Percentiles rank a stretch among this genome's conserved stretches.
Conservation (phyloP, 2,888 invertebrate genomes). For the Adela reaumurella region DNA sequence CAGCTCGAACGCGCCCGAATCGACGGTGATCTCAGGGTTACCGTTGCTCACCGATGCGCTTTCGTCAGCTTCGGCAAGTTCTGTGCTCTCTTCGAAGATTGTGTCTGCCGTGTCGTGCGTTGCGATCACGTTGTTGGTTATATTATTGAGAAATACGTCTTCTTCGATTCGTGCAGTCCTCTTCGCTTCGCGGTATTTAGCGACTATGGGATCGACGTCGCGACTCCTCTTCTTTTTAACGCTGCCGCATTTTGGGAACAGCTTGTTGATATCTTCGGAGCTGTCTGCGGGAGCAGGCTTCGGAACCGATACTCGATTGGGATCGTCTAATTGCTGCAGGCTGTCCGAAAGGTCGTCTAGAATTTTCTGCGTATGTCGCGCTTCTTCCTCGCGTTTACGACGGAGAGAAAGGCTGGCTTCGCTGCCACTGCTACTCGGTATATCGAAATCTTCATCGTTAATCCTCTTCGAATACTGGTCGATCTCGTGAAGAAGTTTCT, state of each 20-base stretch:
- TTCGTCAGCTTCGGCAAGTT: slow-evolving; percentile 49
- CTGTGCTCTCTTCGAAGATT: slow-evolving; percentile 32
- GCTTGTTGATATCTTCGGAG: slow-evolving; percentile 42
- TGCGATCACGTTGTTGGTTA: slow-evolving; percentile 42
- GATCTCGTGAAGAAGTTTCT: slow-evolving; percentile 74
- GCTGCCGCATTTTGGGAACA: slow-evolving; percentile 47
- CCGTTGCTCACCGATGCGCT: slow-evolving; percentile 47
- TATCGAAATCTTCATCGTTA: slow-evolving; percentile 50
- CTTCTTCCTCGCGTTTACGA: slow-evolving; percentile 46
- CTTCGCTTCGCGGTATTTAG: slow-evolving; percentile 46
- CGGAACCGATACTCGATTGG: slow-evolving; percentile 58
- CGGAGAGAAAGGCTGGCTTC: slow-evolving; percentile 50
- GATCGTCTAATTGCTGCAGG: slow-evolving; percentile 57
- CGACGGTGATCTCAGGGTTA: slow-evolving; percentile 49
- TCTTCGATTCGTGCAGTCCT: slow-evolving; percentile 44
- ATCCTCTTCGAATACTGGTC: slow-evolving; percentile 59
- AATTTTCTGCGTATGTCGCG: slow-evolving; percentile 45
- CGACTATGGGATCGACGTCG: slow-evolving; percentile 47
- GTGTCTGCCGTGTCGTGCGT: slow-evolving; percentile 35
- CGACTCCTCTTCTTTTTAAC: slow-evolving; percentile 49
- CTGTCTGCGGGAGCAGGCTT: slow-evolving; percentile 52
- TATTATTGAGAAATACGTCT: slow-evolving; percentile 43
- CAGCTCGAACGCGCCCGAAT: slow-evolving; percentile 44
- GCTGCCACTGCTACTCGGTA: slow-evolving; percentile 48
- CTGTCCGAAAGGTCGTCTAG: slow-evolving; percentile 47